Evolutionary conservation across 1,140 invertebrate species (phyloP).

Genomic region (Arion vulgaris): DNA sequence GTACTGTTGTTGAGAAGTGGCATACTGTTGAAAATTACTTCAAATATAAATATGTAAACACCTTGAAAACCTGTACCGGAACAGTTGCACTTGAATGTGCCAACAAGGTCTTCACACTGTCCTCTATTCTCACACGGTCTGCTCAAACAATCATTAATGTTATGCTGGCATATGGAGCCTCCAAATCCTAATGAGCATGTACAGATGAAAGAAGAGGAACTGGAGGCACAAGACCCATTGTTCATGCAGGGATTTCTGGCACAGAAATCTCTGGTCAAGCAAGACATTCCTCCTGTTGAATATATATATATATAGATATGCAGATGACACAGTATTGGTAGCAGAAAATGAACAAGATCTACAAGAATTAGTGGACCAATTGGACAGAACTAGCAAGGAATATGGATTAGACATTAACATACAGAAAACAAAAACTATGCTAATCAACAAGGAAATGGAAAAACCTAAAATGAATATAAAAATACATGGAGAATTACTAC

Average conservation of each 20-base stretch:
- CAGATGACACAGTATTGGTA: too few relatives aligned
- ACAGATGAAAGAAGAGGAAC: conserved; percentile 44
- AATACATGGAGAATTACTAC: too few relatives aligned
- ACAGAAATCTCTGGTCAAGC: conserved; percentile 14
- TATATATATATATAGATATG: too few relatives aligned
- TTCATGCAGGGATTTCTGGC: conserved; percentile 20
- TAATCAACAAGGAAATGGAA: too few relatives aligned
- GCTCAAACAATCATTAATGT: conserved; percentile 54
- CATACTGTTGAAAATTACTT: neutral
- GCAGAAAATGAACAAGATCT: too few relatives aligned
- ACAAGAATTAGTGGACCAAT: too few relatives aligned
- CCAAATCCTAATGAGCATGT: conserved; percentile 61
- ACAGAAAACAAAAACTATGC: too few relatives aligned
- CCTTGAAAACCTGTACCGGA: conserved; percentile 19
- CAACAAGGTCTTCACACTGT: neutral
- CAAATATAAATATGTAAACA: neutral
- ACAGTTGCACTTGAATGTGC: conserved; percentile 16
- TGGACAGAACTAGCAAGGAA: too few relatives aligned
- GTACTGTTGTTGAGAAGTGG: too few relatives aligned
- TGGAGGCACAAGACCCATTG: conserved; percentile 4
- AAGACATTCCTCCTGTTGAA: neutral
- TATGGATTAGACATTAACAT: too few relatives aligned
- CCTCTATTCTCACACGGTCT: conserved; percentile 21
- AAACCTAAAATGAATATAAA: too few relatives aligned
- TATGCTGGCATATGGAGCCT: conserved; percentile 59